Evolutionary conservation across 1,140 invertebrate species (phyloP), one percentile per base, ranked within the genome.

Genomic region (Dufourea novaeangliae): DNA sequence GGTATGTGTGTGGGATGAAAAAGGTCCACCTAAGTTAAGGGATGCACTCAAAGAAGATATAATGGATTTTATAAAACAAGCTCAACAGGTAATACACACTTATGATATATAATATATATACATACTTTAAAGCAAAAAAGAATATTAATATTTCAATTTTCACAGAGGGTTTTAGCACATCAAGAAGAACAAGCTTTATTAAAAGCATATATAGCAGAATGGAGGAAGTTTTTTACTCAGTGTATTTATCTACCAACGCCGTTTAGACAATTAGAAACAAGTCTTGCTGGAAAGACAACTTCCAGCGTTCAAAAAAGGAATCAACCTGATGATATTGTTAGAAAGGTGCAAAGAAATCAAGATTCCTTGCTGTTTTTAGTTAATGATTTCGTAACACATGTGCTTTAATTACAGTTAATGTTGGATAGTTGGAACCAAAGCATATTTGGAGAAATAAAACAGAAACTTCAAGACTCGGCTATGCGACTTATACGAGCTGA

Each of bases 401-500:
- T 57, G 22, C 10, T 62, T 73, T 76, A 74, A 72, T 81, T 70
- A 20, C 94, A 99, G 95, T 92, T 99, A 62, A 99, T 99, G 98
- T 93, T 99, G 79, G 98, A 99, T 91, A 98, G 96, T 83, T 99
- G 98, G 98, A 99, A 99, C 94, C 95, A 97, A 90, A 98, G 97
- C 91, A 99, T 99, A 88, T 99, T 99, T 93, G 95, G 95, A 88
- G 97, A 98, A 90, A 99, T 99, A 79, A 98, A 99, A 92, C 95
- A 98, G 88, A 94, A 97, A 79, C 93, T 99, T 41, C 98, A 99
- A 92, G 97, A 98, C 91, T 98, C 97, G 83, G 98, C 98, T 11
- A 99, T 99, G 98, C 98, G 98, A 93, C 94, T 99, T 78, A 97
- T 99, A 14, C 96, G 98, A 91, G 96, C 97, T 10, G 98, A 99